Conservation (phyloP, 2,113 vertebrate species). For the Microtus ochrogaster region DNA sequence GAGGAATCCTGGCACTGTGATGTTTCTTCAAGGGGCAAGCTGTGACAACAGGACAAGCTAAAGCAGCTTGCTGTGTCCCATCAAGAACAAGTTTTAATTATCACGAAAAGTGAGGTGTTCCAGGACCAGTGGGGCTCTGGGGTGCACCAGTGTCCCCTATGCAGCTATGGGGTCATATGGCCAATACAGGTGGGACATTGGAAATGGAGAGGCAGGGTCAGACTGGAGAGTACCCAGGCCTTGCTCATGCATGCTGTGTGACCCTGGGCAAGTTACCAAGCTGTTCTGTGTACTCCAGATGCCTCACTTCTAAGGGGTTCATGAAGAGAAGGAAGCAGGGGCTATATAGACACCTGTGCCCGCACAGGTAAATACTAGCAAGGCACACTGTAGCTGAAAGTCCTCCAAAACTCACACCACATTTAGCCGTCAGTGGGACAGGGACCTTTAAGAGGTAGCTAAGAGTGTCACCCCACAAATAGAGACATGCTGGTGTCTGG, state of each 20-base stretch:
- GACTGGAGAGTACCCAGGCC: not conserved
- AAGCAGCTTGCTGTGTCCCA: not conserved
- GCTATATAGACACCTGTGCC: not conserved
- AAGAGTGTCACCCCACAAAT: not conserved
- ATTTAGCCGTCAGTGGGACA: too few relatives aligned
- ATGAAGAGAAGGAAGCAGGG: not conserved
- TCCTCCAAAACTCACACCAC: too few relatives aligned
- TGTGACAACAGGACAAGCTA: not conserved
- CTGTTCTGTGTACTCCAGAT: too few relatives aligned
- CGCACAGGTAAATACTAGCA: not conserved
- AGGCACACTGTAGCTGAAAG: not conserved
- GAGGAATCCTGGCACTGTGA: constrained; percentile 38
- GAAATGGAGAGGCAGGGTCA: not conserved
- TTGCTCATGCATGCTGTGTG: not conserved
- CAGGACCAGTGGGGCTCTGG: not conserved
- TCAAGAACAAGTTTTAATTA: constrained; percentile 64
- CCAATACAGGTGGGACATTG: not conserved
- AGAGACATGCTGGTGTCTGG: not conserved
- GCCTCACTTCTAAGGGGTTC: not conserved
- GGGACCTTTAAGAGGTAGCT: not conserved
- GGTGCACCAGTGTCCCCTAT: not conserved
- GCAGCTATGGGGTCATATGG: not conserved
- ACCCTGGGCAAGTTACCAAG: not conserved
- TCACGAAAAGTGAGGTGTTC: not conserved
- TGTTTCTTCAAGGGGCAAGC: constrained; percentile 54